Conservation (phyloP, 2,888 invertebrate genomes). For the Ferdinandea cuprea region DNA sequence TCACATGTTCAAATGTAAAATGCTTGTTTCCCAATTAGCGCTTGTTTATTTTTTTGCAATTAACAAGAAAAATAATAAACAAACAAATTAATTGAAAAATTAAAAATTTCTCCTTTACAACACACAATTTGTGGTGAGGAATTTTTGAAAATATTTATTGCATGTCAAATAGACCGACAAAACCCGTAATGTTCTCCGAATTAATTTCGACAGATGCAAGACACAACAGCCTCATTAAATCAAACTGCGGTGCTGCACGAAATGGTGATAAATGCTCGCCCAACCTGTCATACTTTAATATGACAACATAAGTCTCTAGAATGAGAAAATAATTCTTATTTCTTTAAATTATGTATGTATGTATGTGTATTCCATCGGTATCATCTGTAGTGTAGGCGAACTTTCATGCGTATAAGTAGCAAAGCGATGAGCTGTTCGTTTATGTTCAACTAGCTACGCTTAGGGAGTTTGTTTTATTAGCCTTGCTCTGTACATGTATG, state of each 20-base stretch:
- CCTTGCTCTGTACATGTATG: not conserved
- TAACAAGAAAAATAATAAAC: not conserved
- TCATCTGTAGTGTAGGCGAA: not conserved
- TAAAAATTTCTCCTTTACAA: not conserved
- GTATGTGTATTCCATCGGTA: no score
- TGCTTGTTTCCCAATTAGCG: not conserved
- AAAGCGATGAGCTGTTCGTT: constrained; percentile 1
- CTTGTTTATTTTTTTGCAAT: not conserved
- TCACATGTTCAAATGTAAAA: not conserved
- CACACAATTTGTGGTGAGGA: no score
- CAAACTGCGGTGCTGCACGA: not conserved
- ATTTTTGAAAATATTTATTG: not conserved
- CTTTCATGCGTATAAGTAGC: not conserved
- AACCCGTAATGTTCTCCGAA: constrained; percentile 14
- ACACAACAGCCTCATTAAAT: constrained; percentile 28
- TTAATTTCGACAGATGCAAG: constrained; percentile 29
- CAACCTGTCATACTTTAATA: not conserved
- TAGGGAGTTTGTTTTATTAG: constrained; percentile 33
- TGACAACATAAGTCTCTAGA: constrained; percentile 1
- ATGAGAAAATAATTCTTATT: not conserved
- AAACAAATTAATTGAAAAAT: not conserved
- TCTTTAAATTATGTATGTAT: constrained; percentile 4
- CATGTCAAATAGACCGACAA: constrained; percentile 6
- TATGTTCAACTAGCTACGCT: no score
- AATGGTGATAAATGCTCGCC: constrained; percentile 10